These are phyloP conservation scores for Cerastoderma edule DNA, from an alignment of 2,888 invertebrate species.

Conservation along the genomic window DNA sequence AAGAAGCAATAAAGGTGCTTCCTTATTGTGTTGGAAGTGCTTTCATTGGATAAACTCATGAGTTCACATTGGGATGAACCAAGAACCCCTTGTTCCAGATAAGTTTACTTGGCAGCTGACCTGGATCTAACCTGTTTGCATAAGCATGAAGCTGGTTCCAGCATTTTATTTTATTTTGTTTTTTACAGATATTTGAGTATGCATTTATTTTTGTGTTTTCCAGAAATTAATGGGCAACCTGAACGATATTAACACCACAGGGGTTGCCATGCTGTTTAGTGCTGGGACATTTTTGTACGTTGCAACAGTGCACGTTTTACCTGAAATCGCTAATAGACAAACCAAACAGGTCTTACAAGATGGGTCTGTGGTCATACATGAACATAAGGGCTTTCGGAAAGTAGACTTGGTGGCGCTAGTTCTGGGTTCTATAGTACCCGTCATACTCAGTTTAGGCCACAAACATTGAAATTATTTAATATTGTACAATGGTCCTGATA, in stretches of 20 bases:
- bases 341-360: conserved; percentile 73
- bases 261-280: conserved; percentile 98
- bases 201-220: conserved; percentile 67
- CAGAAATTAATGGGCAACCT: conserved; percentile 96
- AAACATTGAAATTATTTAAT: conserved; percentile 75
- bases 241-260: conserved; percentile 95
- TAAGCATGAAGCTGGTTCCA: too few species aligned
- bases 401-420: conserved; percentile 93
- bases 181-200: too few species aligned
- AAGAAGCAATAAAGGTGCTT: too few species aligned
- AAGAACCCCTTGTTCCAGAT: too few species aligned
- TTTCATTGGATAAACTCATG: too few species aligned
- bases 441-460: conserved; percentile 95
- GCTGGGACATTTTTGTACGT: conserved; percentile 99
- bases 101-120: too few species aligned
- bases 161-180: too few species aligned
- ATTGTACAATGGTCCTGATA: too few species aligned
- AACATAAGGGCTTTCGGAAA: conserved; percentile 86
- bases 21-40: too few species aligned
- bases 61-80: too few species aligned
- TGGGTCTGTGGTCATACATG: conserved; percentile 77
- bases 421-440: conserved; percentile 93
- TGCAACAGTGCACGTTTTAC: conserved; percentile 98
- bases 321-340: conserved; percentile 88
- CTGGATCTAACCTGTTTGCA: too few species aligned